phyloP scores from a whole-genome alignment of 2,888 invertebrate genomes.

The Idaea dimidiata region DNA sequence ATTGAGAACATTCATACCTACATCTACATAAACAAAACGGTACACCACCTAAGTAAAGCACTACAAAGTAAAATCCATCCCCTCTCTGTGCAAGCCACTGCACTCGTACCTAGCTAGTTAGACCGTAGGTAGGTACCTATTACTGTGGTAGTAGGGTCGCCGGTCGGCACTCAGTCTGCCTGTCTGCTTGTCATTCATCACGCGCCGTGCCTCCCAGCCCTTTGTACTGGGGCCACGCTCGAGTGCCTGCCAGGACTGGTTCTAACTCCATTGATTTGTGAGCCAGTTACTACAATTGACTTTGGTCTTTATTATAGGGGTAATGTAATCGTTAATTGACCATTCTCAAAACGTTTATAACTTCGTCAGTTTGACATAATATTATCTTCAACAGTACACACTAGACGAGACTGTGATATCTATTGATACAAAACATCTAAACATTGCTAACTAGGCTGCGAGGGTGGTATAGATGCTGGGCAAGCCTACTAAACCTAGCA shows the following conservation, averaged over 20 bases:
- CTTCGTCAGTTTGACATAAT: neutral
- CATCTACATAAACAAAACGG: too few relatives aligned
- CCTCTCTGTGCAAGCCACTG: neutral
- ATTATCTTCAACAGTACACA: too few relatives aligned
- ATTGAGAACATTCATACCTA: too few relatives aligned
- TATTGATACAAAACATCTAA: too few relatives aligned
- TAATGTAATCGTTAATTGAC: neutral
- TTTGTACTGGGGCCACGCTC: neutral
- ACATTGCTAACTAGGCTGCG: too few relatives aligned
- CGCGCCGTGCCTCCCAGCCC: neutral
- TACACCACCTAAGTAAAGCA: neutral
- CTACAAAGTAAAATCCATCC: neutral
- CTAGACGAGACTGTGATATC: too few relatives aligned
- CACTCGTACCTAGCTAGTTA: neutral
- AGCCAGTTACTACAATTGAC: neutral
- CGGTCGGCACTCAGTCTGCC: neutral
- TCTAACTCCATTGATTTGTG: neutral
- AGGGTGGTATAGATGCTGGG: too few relatives aligned
- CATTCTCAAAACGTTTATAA: too few relatives aligned
- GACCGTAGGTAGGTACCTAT: too few relatives aligned
- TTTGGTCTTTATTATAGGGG: neutral
- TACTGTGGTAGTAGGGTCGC: constrained; percentile 10
- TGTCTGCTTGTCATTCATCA: constrained; percentile 17
- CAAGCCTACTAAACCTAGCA: too few relatives aligned
- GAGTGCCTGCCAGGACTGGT: neutral